Evolutionary conservation across 2,797 vertebrate species (phyloP).

Genomic region (Silurus aristotelis): DNA sequence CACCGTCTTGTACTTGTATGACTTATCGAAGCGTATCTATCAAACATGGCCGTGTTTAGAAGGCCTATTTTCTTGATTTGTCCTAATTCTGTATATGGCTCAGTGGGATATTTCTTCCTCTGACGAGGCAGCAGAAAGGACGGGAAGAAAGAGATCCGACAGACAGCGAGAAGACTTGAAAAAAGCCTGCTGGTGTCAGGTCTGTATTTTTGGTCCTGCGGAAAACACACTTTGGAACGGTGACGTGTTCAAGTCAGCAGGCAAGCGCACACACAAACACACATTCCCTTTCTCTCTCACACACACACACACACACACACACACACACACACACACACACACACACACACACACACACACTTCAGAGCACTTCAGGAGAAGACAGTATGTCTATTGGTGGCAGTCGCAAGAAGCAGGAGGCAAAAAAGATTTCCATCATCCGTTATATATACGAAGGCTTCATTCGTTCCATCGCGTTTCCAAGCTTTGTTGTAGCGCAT

Average conservation of each 20-base stretch:
- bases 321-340: slow-evolving; percentile 17
- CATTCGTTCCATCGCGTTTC: too few species aligned
- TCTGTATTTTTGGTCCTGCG: slow-evolving; percentile 4
- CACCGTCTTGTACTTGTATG: background rate
- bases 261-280: slow-evolving; percentile 20
- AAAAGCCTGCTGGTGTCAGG: slow-evolving; percentile 2
- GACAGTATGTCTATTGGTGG: background rate
- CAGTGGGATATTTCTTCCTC: background rate
- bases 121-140: background rate
- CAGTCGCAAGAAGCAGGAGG: slow-evolving; percentile 10
- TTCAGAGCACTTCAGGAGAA: slow-evolving; percentile 11
- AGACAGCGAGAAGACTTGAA: background rate
- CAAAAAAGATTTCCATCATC: slow-evolving; percentile 2
- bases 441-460: background rate
- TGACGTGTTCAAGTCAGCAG: slow-evolving; percentile 1
- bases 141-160: background rate
- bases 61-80: slow-evolving; percentile 16
- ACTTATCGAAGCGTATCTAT: background rate
- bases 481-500: background rate
- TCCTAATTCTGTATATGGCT: slow-evolving; percentile 28
- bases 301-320: slow-evolving; percentile 7
- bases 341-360: slow-evolving; percentile 1
- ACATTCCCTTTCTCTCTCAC: background rate
- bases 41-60: background rate
- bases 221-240: slow-evolving; percentile 18